Evolutionary conservation across 2,797 vertebrate genomes (phyloP).

Genomic region (Sebastes steindachneri): DNA sequence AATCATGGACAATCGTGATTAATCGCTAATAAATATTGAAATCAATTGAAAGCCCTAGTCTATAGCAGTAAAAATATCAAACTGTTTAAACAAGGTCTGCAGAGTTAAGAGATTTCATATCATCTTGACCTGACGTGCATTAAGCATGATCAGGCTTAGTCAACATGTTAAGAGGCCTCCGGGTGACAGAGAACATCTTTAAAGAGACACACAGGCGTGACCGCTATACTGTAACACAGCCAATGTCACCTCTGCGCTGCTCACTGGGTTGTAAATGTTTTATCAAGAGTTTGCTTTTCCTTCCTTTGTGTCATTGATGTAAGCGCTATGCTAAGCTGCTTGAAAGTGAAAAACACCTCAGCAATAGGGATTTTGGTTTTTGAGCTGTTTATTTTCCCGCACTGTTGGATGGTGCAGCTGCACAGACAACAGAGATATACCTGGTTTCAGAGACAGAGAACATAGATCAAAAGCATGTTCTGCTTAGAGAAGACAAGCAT

Average conservation of each 20-base stretch:
- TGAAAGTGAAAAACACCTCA: conserved; percentile 50
- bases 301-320: conserved; percentile 50
- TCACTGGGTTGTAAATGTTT: conserved; percentile 39
- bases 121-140: conserved; percentile 22
- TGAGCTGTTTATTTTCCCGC: conserved; percentile 71
- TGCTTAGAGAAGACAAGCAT: conserved; percentile 68
- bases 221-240: neutral
- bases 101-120: conserved; percentile 42
- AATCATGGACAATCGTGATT: too few relatives aligned
- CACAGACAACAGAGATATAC: conserved; percentile 66
- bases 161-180: conserved; percentile 10
- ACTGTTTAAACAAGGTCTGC: conserved; percentile 1
- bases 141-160: neutral
- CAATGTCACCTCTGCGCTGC: conserved; percentile 27
- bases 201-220: conserved; percentile 5
- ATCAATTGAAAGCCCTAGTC: too few relatives aligned
- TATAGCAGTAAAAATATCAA: conserved; percentile 7
- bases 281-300: conserved; percentile 49
- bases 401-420: conserved; percentile 49
- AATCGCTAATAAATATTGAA: too few relatives aligned
- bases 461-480: conserved; percentile 76
- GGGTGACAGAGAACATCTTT: conserved; percentile 16
- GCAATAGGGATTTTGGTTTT: conserved; percentile 42
- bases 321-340: conserved; percentile 49
- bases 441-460: conserved; percentile 67